Conservation (phyloP, 1,140 invertebrate genomes). For the Nymphalis io region DNA sequence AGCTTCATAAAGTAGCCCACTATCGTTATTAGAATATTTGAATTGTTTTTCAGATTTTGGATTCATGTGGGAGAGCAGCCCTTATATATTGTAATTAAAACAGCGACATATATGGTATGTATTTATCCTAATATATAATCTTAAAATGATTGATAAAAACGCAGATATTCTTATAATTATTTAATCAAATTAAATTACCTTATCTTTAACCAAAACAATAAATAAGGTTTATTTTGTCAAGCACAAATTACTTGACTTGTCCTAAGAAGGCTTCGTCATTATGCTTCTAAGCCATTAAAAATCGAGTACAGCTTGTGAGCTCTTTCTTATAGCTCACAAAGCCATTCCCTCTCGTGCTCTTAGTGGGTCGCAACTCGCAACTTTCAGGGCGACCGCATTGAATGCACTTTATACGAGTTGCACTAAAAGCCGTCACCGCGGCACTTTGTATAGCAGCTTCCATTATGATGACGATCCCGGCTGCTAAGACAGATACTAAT, state of each 20-base stretch:
- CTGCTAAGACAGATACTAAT: slow-evolving; percentile 1
- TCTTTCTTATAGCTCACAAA: slow-evolving; percentile 14
- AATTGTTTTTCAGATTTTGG: too few species aligned
- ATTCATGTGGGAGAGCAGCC: too few species aligned
- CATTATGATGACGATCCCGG: not conserved
- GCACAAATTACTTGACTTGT: not conserved
- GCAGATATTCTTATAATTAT: not conserved
- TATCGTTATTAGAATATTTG: too few species aligned
- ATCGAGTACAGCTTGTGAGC: slow-evolving; percentile 8
- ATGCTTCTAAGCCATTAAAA: slow-evolving; percentile 18
- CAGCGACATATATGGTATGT: too few species aligned
- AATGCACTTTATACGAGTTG: slow-evolving; percentile 10
- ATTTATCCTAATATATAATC: too few species aligned
- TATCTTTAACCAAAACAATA: not conserved
- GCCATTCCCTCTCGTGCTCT: slow-evolving; percentile 1
- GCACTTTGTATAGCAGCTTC: not conserved
- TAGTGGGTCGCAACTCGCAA: not conserved
- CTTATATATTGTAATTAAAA: too few species aligned
- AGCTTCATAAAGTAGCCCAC: too few species aligned
- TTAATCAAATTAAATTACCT: not conserved
- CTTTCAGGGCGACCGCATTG: not conserved
- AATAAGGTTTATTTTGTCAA: not conserved
- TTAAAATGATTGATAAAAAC: too few species aligned
- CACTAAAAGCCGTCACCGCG: slow-evolving; percentile 7
- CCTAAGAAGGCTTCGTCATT: slow-evolving; percentile 1